Percentiles rank a stretch among this genome's conserved stretches.
Evolutionary conservation across 2,888 invertebrate genomes (phyloP).

Genomic region (Ormyrus nitidulus): DNA sequence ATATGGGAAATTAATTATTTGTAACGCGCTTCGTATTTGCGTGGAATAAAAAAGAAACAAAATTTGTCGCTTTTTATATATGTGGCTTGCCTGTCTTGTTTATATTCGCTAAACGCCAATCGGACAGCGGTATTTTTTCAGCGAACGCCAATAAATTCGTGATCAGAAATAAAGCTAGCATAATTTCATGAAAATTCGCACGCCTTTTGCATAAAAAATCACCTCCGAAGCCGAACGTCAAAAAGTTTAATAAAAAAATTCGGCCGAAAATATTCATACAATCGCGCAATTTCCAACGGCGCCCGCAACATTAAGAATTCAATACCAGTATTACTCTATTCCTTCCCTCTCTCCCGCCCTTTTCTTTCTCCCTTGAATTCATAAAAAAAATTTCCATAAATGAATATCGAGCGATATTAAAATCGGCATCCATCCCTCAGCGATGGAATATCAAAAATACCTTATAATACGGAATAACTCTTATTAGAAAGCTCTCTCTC

Average conservation of each 20-base stretch:
- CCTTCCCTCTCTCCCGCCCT: background rate
- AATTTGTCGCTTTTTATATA: no score
- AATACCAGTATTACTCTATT: constrained; percentile 28
- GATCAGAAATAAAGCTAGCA: background rate
- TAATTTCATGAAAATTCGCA: constrained; percentile 8
- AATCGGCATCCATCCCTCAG: constrained; percentile 19
- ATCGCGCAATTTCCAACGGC: constrained; percentile 21
- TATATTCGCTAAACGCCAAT: no score
- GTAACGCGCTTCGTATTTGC: no score
- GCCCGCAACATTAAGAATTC: constrained; percentile 41
- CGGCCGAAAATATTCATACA: constrained; percentile 40
- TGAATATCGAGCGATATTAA: constrained; percentile 52
- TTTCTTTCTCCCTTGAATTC: constrained; percentile 25
- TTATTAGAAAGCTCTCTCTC: constrained; percentile 24
- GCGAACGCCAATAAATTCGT: no score
- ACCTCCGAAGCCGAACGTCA: background rate
- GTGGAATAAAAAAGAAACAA: no score
- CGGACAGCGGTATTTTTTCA: no score
- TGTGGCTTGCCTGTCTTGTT: no score
- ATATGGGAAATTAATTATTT: no score
- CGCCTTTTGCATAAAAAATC: background rate
- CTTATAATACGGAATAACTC: constrained; percentile 29
- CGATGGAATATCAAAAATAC: constrained; percentile 27
- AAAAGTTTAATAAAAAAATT: constrained; percentile 13
- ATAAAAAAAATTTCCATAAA: constrained; percentile 53